Conservation (phyloP, 2,888 invertebrate genomes). For the Drosophila rubida region DNA sequence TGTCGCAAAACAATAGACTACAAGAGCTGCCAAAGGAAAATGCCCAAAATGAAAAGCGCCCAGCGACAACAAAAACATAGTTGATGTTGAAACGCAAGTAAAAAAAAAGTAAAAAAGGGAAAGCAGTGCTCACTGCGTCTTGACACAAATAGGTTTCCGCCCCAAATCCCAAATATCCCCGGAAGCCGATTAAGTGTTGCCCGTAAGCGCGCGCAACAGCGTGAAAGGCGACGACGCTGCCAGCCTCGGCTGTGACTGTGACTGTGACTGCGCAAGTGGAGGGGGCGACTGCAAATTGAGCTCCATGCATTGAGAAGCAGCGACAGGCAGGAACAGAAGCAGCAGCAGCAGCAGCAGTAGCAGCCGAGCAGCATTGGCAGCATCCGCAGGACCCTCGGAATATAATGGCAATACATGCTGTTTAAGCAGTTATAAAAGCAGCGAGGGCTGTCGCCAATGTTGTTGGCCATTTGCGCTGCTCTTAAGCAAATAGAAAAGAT, state of each 20-base stretch:
- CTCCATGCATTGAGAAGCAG: constrained; percentile 42
- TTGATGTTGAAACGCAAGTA: constrained; percentile 5
- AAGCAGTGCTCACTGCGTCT: constrained; percentile 64
- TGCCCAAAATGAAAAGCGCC: constrained; percentile 70
- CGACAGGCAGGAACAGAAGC: no score
- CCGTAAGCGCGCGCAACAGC: constrained; percentile 76
- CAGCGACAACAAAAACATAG: constrained; percentile 33
- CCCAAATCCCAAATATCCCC: constrained; percentile 80
- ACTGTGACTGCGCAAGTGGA: constrained; percentile 9
- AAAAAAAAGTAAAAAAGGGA: constrained; percentile 16
- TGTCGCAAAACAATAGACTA: constrained; percentile 73
- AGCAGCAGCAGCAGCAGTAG: background rate
- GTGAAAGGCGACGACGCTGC: constrained; percentile 55
- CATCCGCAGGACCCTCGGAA: constrained; percentile 45
- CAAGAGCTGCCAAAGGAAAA: constrained; percentile 64
- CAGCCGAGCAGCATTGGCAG: constrained; percentile 12
- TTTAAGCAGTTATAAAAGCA: constrained; percentile 48
- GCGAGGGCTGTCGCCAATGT: constrained; percentile 17
- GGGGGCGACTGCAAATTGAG: constrained; percentile 65
- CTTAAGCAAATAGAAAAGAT: background rate
- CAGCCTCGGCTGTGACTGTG: constrained; percentile 28
- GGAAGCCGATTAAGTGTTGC: constrained; percentile 81
- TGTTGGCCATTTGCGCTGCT: background rate
- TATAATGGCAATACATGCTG: constrained; percentile 69
- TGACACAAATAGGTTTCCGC: constrained; percentile 81